These are phyloP conservation scores for Syngnathus rostellatus DNA, from an alignment of 2,797 vertebrate genomes.

Conservation along the genomic window DNA sequence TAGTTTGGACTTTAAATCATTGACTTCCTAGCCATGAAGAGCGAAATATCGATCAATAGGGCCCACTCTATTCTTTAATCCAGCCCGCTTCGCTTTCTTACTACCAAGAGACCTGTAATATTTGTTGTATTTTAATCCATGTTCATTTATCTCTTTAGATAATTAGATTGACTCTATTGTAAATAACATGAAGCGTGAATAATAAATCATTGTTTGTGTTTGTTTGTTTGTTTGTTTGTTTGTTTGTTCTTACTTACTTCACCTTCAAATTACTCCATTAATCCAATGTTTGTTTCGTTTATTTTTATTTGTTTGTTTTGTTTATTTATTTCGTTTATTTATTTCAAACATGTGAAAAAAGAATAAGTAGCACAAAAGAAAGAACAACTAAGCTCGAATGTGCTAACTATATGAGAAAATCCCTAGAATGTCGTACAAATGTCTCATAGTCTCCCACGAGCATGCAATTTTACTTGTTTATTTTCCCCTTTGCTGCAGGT, in stretches of 20 bases:
- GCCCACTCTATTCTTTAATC: neutral
- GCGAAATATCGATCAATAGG: neutral
- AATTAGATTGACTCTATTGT: too few relatives aligned
- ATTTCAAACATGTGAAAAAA: too few relatives aligned
- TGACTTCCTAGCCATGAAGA: neutral
- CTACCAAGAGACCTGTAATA: too few relatives aligned
- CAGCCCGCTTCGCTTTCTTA: too few relatives aligned
- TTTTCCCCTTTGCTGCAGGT: conserved; percentile 45
- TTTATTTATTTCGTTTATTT: too few relatives aligned
- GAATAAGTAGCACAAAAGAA: neutral
- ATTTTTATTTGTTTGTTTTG: too few relatives aligned
- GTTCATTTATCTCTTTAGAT: too few relatives aligned
- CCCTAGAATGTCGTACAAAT: neutral
- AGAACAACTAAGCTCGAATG: neutral
- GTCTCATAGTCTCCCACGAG: neutral
- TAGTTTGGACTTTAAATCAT: neutral
- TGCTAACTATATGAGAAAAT: neutral
- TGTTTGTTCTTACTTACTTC: neutral
- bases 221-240: too few relatives aligned
- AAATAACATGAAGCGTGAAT: too few relatives aligned
- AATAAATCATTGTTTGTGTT: too few relatives aligned
- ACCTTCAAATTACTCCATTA: neutral
- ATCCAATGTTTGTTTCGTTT: too few relatives aligned
- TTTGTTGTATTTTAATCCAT: too few relatives aligned
- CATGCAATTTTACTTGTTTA: neutral